Evolutionary conservation across 2,113 vertebrate genomes (phyloP), one percentile per base, ranked within the genome.

Genomic region (Calidris pygmaea): DNA sequence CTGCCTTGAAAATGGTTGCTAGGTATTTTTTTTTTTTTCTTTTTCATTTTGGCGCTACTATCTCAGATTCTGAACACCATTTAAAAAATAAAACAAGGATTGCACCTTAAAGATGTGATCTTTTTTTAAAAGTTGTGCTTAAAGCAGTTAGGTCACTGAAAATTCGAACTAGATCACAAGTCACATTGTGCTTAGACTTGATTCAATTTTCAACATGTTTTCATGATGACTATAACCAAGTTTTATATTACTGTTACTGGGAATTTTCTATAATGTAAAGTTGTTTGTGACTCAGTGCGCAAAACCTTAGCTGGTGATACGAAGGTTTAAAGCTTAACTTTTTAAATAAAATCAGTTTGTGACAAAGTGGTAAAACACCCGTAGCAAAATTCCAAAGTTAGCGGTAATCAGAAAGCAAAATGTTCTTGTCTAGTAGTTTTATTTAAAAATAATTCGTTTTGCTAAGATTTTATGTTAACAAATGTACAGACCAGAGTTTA

Each of bases 311-410:
- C 88, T 97, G 83, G 52, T 92, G 93, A 95, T 91, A 63, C 59
- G 10, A 93, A 98, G 97, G 71, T 97, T 96, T 97, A 94, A 97
- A 97, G 60, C 27, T 75, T 95, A 94, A 88, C 63, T 95, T 88
- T 89, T 95, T 72, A 97, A 98, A 97, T 98, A 98, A 98, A 98
- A 96, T 88, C 97, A 98, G 96, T 98, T 98, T 98, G 98, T 98
- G 92, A 97, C 68, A 93, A 98, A 96, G 73, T 91, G 94, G 67
- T 84, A 55, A 95, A 96, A 88, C 48, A 70, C 53, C 17, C 68
- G 7, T 92, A 96, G 90, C 67, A 84, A 93, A 87, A 95, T 96
- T 80, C 48, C 71, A 89, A 79, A 97, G 89, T 96, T 97, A 97
- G 95, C 94, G 95, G 82, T 87, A 97, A 96, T 79, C 95, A 96